phyloP scores from a whole-genome alignment of 2,113 vertebrate genomes.

The Origma solitaria region DNA sequence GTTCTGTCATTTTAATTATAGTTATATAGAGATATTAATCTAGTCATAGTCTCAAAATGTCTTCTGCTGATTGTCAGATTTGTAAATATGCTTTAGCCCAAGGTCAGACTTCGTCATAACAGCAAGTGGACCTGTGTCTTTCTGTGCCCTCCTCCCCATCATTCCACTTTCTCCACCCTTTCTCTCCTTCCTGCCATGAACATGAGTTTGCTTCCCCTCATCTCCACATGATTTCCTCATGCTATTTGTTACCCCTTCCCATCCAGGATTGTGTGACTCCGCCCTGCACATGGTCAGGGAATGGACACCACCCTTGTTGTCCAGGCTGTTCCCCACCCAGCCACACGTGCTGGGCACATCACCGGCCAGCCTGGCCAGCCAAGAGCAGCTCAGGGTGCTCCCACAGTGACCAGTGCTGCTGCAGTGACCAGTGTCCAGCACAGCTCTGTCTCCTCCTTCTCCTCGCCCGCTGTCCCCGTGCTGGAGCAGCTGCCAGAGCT shows the following conservation, averaged over 20 bases:
- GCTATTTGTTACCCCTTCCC: slow-evolving; percentile 41
- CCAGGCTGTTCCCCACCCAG: neutral
- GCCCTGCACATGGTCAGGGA: neutral
- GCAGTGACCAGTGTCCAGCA: neutral
- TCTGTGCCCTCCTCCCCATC: slow-evolving; percentile 5
- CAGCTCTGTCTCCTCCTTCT: neutral
- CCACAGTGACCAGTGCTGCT: neutral
- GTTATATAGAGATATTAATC: neutral
- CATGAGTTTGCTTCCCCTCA: slow-evolving; percentile 24
- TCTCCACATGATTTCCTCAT: slow-evolving; percentile 56
- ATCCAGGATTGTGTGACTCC: neutral
- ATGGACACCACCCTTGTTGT: slow-evolving; percentile 43
- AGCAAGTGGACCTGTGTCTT: neutral
- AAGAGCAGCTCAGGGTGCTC: accelerated
- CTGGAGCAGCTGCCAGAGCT: neutral
- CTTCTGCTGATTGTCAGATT: neutral
- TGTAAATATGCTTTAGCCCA: neutral
- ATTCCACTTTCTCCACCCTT: slow-evolving; percentile 42
- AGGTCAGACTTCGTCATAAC: neutral
- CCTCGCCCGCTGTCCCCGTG: accelerated
- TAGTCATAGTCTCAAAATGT: neutral
- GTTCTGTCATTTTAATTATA: neutral
- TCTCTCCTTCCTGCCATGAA: slow-evolving; percentile 46
- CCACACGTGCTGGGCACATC: neutral
- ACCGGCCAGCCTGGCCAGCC: accelerated